Evolutionary conservation across 2,797 vertebrate species (phyloP).

Genomic region (Characodon lateralis): DNA sequence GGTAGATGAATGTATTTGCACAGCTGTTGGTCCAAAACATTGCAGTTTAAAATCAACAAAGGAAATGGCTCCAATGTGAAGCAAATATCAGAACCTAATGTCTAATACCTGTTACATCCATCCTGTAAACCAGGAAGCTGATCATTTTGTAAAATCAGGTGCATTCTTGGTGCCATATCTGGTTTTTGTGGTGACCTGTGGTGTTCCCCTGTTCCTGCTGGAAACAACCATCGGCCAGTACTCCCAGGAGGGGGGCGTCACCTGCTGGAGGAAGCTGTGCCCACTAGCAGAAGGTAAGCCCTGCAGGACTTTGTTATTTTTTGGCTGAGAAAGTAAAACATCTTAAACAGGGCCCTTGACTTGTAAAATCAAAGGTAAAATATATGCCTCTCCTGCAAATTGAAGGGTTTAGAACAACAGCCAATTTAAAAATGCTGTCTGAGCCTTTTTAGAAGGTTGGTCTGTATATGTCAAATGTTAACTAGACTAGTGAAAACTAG

Average conservation of each 20-base stretch:
- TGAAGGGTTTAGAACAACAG: not conserved
- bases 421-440: not conserved
- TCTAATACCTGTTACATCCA: not conserved
- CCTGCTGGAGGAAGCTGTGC: slow-evolving; percentile 79
- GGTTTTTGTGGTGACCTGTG: slow-evolving; percentile 77
- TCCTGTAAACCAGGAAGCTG: slow-evolving; percentile 4
- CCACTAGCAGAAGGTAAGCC: slow-evolving; percentile 76
- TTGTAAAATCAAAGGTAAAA: not conserved
- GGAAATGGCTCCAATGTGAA: not conserved
- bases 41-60: too few relatives aligned
- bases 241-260: slow-evolving; percentile 77
- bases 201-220: slow-evolving; percentile 78
- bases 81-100: not conserved
- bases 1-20: not conserved
- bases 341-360: not conserved
- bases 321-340: not conserved
- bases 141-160: slow-evolving; percentile 58
- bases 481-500: not conserved
- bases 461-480: not conserved
- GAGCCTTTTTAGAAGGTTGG: not conserved
- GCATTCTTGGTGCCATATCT: slow-evolving; percentile 82
- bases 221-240: slow-evolving; percentile 78
- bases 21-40: not conserved
- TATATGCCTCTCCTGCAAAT: not conserved
- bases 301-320: not conserved